Percentiles rank a stretch among this genome's conserved stretches.
phyloP scores from a whole-genome alignment of 1,140 invertebrate species.

The Aricia agestis region DNA sequence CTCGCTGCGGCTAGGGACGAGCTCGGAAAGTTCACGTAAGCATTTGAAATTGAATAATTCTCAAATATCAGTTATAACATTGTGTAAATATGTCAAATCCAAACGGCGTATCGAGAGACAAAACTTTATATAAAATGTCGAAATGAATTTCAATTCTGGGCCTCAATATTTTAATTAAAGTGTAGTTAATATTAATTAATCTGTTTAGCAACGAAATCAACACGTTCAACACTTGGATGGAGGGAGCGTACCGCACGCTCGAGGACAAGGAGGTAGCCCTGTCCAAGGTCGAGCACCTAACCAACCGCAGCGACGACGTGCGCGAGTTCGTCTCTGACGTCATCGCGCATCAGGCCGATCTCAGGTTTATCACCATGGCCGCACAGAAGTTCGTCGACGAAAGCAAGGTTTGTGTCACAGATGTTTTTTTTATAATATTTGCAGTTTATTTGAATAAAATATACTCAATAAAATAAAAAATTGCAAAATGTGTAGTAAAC shows the following conservation, averaged over 20 bases:
- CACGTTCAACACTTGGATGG: slow-evolving; percentile 91
- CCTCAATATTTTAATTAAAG: too few relatives aligned
- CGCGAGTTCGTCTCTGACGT: slow-evolving; percentile 95
- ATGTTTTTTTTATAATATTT: neutral
- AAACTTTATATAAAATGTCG: too few relatives aligned
- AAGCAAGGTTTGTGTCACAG: slow-evolving; percentile 81
- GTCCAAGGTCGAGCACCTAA: slow-evolving; percentile 85
- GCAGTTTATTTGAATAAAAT: too few relatives aligned
- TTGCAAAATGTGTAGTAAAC: too few relatives aligned
- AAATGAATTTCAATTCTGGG: too few relatives aligned
- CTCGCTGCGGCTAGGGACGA: slow-evolving; percentile 90
- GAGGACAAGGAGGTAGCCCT: slow-evolving; percentile 92
- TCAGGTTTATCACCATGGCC: slow-evolving; percentile 95
- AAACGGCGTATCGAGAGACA: too few relatives aligned
- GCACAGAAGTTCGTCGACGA: slow-evolving; percentile 97
- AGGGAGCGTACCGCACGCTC: slow-evolving; percentile 84
- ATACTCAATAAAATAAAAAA: too few relatives aligned
- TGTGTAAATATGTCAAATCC: too few relatives aligned
- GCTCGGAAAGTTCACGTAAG: slow-evolving; percentile 88
- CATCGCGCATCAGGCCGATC: slow-evolving; percentile 94
- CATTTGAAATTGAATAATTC: slow-evolving; percentile 22
- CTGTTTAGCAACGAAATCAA: slow-evolving; percentile 82
- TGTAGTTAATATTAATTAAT: neutral
- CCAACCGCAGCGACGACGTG: slow-evolving; percentile 84
- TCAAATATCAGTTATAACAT: too few relatives aligned